phyloP scores from a whole-genome alignment of 2,113 vertebrate species.

The Cervus canadensis region DNA sequence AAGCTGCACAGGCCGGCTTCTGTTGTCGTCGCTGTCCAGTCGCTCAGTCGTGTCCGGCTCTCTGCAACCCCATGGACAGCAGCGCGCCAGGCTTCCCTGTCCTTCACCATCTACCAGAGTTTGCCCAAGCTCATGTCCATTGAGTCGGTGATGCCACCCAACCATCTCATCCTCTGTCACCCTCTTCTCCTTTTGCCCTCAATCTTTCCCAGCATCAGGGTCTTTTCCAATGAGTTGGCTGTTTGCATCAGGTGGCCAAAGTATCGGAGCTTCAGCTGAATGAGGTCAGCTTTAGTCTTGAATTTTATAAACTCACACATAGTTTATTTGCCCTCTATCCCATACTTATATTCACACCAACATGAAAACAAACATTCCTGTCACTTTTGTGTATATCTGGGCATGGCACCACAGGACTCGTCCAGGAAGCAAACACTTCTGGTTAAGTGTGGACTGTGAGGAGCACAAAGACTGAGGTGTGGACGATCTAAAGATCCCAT shows the following conservation, averaged over 20 bases:
- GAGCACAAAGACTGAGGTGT: neutral
- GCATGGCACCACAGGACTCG: fast-evolving
- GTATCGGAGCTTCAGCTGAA: neutral
- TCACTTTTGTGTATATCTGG: too few species aligned
- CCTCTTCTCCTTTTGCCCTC: neutral
- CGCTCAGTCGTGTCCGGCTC: too few species aligned
- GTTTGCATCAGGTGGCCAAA: neutral
- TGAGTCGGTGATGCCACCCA: neutral
- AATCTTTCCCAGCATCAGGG: neutral
- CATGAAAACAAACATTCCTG: neutral
- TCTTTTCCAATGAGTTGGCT: neutral
- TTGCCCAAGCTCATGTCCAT: neutral
- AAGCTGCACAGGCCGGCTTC: neutral
- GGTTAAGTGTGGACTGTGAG: neutral
- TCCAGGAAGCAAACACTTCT: neutral
- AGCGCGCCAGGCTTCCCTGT: neutral
- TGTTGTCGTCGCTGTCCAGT: fast-evolving
- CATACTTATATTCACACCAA: too few species aligned
- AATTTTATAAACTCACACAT: neutral
- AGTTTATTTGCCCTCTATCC: neutral
- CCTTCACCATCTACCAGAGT: neutral
- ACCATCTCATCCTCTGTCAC: neutral
- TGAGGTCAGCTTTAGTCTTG: neutral
- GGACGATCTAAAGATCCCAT: neutral
- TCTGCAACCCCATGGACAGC: neutral